Percentiles rank a stretch among this genome's conserved stretches.
Evolutionary conservation across 2,113 vertebrate species (phyloP).

Genomic region (Phyllostomus discolor): DNA sequence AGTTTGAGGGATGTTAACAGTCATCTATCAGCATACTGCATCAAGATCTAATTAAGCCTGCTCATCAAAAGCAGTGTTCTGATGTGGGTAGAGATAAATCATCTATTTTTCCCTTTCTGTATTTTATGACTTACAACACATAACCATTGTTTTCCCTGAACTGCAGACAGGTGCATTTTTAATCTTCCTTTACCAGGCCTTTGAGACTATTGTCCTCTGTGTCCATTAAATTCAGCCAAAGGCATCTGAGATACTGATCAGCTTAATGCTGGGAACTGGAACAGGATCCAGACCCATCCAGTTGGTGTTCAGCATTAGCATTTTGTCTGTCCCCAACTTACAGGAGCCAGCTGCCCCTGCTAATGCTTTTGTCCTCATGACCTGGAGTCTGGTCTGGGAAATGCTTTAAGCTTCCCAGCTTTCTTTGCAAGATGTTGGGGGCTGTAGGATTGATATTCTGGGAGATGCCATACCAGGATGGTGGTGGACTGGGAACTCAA

Average conservation of each 20-base stretch:
- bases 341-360: not conserved
- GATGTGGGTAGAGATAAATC: slow-evolving; percentile 51
- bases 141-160: slow-evolving; percentile 64
- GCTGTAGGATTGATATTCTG: not conserved
- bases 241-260: not conserved
- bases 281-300: not conserved
- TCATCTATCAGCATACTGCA: slow-evolving; percentile 53
- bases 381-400: slow-evolving; percentile 27
- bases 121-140: slow-evolving; percentile 53
- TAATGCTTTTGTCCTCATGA: slow-evolving; percentile 22
- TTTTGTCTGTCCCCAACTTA: not conserved
- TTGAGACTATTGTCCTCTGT: slow-evolving; percentile 25
- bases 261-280: not conserved
- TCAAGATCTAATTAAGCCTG: slow-evolving; percentile 78
- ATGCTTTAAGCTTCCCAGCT: not conserved
- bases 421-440: not conserved
- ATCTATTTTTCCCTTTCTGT: slow-evolving; percentile 39
- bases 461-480: not conserved
- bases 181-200: slow-evolving; percentile 33
- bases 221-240: slow-evolving; percentile 32
- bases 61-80: slow-evolving; percentile 66
- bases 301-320: not conserved
- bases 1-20: slow-evolving; percentile 61
- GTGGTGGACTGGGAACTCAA: not conserved
- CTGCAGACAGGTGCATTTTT: slow-evolving; percentile 56